A percentile compares a stretch with the other conserved stretches of the same genome.
Evolutionary conservation across 2,797 vertebrate genomes (phyloP).

Genomic region (Balearica regulorum): DNA sequence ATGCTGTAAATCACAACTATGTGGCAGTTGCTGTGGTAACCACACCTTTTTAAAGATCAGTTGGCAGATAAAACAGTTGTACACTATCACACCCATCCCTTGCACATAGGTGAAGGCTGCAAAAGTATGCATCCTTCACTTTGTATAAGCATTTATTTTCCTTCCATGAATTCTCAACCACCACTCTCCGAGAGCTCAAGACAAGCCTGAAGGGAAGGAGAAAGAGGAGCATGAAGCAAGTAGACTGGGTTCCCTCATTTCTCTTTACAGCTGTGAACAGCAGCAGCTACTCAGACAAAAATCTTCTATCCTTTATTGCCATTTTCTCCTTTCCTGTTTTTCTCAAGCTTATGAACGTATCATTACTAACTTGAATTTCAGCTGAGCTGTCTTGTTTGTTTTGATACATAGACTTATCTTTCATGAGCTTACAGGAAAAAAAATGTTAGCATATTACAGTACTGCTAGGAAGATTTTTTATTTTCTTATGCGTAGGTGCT

Average conservation of each 20-base stretch:
- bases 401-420: not conserved
- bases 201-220: not conserved
- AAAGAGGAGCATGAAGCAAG: not conserved
- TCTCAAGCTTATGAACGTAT: not conserved
- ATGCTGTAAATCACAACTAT: not conserved
- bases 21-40: constrained; percentile 24
- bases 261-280: not conserved
- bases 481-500: not conserved
- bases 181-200: not conserved
- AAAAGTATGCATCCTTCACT: not conserved
- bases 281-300: not conserved
- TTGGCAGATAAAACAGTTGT: constrained; percentile 1
- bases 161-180: not conserved
- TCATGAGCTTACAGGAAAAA: not conserved
- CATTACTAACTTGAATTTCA: not conserved
- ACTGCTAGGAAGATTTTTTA: not conserved
- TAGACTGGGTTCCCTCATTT: not conserved
- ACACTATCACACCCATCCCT: not conserved
- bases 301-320: not conserved
- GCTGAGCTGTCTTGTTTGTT: not conserved
- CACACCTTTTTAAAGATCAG: not conserved
- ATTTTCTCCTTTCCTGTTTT: not conserved
- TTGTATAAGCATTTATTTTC: not conserved
- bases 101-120: not conserved
- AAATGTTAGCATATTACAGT: not conserved